Base-by-base conservation (phyloP, 1,140 invertebrate genomes). In the Intoshia linei region DNA sequence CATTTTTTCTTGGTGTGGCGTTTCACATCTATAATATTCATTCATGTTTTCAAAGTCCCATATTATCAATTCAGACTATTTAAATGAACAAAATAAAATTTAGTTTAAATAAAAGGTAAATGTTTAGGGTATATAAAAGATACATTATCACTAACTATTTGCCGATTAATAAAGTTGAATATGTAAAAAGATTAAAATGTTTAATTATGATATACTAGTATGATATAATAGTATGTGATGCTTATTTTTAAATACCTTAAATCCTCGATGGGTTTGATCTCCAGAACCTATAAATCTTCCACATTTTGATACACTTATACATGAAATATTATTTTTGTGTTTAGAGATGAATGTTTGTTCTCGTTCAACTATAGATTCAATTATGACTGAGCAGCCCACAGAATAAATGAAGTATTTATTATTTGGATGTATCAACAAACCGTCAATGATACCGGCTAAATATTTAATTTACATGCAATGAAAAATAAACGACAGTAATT, bases 261-360 rank as follows among this genome's bases (percentile, higher is more conserved):
- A 81, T 4, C 76, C 77, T 50, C 76, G 73, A 47, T 78, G 69
- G 48, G 73, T 83, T 10, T 73, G 66, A 55, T 81, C 74, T 0
- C 78, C 77, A 7, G 75, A 76, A 17, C 73, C 77, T 23, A 84
- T 55, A 45, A 68, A 74, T 20, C 67, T 67, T 27, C 77, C 77
- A 42, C 64, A 63, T 2, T 64, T 62, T 30, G 76, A 79, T 5
- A 83, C 47, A 37, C 69, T 68, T 11, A 87, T 54, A 22, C 73
- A 67, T 0, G 74, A 72, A 24, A 87, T 70, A 30, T 67, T 65
- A 55, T 79, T 74, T 0, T 69, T 70, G 48, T 83, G 77, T 0
- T 74, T 75, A 29, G 66, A 65, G 21, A 83, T 61, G 49, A 78
- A 76, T 30, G 57, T 50, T 53, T 77, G 74, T 44, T 67, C 63